Evolutionary conservation across 1,140 invertebrate genomes (phyloP), one percentile per base, ranked within the genome.

Genomic region (Lordiphosa collinella): DNA sequence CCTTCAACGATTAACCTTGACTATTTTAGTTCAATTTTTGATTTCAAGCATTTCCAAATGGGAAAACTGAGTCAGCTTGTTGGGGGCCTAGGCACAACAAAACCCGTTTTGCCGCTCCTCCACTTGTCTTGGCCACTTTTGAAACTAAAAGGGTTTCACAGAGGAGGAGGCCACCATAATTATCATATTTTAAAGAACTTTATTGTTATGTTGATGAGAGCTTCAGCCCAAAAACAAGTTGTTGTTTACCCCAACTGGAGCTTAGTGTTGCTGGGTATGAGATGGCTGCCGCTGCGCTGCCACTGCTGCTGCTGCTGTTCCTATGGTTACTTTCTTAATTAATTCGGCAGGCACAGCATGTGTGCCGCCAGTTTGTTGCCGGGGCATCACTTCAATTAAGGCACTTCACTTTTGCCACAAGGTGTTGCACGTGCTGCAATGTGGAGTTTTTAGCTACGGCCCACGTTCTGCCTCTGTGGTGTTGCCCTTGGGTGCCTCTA

Each of bases 331-430:
- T 71, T 61, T 71, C 55, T 66, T 76, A 76, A 78, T 76, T 76
- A 76, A 66, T 78, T 72, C 74, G 40, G 50, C 49, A 55, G 32
- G 44, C 36, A 10, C 34, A 47, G 43, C 53, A 37, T 47, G 53
- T 51, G 41, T 41, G 38, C 38, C 32, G 9, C 55, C 32, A 62
- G 52, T 50, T 53, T 62, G 57, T 49, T 29, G 52, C 48, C 71
- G 56, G 36, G 71, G 71, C 67, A 82, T 80, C 67, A 76, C 76
- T 80, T 80, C 66, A 80, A 80, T 80, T 75, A 82, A 75, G 66
- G 66, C 66, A 61, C 55, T 82, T 82, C 71, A 82, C 48, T 50
- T 35, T 46, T 54, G 46, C 31, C 12, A 44, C 36, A 49, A 62
- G 64, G 65, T 67, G 64, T 60, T 80, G 59, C 69, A 61, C 55